Evolutionary conservation across 2,888 invertebrate species (phyloP), one percentile per base, ranked within the genome.

Genomic region (Achlya flavicornis): DNA sequence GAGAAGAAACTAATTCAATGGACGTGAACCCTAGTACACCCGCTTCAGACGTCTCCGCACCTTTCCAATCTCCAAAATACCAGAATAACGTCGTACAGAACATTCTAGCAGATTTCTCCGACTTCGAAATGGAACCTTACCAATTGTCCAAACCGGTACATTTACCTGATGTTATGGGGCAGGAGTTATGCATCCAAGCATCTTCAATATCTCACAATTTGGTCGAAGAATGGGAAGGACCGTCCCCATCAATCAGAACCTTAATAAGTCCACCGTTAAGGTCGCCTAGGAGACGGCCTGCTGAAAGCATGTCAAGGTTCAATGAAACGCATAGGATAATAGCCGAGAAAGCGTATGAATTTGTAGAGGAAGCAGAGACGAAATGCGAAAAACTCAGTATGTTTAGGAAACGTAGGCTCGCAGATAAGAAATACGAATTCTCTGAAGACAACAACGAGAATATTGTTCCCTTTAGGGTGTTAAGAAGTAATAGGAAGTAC

Each of bases 401-500:
- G 79, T 97, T 97, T 81, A 95, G 98, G 8, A 97, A 97, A 83
- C 95, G 97, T 63, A 95, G 98, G 8, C 89, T 98, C 62, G 98
- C 98, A 0, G 98, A 98, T 79, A 98, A 98, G 85, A 98, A 98
- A 84, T 98, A 98, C 83, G 98, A 98, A 81, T 98, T 98, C 81
- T 97, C 97, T 0, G 98, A 97, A 76, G 97, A 97, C 64, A 94
- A 94, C 77, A 95, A 95, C 78, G 95, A 95, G 76, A 95, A 95
- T 78, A 95, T 95, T 61, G 95, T 95, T 53, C 95, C 95, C 58
- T 95, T 95, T 81, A 94, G 95, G 79, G 95, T 95, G n/a, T 83
- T 95, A 71, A 87, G 95, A 70, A 94, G 94, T 75, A 94, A 94
- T 79, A 89, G 93, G 76, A 94, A 93, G 72, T 94, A 94, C 76